phyloP scores from a whole-genome alignment of 2,888 invertebrate species.

The Drosophila aldrichi region DNA sequence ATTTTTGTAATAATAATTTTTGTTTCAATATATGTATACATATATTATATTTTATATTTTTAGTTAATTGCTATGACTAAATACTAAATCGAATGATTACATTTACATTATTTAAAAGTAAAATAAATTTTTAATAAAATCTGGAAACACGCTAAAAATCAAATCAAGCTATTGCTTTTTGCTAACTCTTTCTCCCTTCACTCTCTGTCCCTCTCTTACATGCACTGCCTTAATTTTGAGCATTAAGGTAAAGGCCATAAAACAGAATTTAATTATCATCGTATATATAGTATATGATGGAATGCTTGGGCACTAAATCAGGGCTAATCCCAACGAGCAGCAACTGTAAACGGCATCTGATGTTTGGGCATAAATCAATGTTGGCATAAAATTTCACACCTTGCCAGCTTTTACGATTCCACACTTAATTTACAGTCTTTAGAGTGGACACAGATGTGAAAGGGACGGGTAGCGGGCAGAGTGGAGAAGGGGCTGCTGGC shows the following conservation, averaged over 20 bases:
- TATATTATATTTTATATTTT: not conserved
- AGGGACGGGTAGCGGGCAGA: too few relatives aligned
- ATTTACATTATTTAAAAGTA: not conserved
- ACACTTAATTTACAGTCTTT: slow-evolving; percentile 77
- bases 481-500: not conserved
- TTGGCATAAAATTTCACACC: slow-evolving; percentile 80
- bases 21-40: too few relatives aligned
- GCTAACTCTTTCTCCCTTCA: not conserved
- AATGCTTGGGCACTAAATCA: slow-evolving; percentile 52
- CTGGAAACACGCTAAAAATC: not conserved
- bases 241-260: slow-evolving; percentile 41
- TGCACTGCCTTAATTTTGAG: slow-evolving; percentile 23
- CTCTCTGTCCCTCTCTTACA: not conserved
- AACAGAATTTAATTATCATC: slow-evolving; percentile 69
- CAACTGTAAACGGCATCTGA: slow-evolving; percentile 53
- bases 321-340: slow-evolving; percentile 50
- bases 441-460: not conserved
- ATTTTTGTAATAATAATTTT: too few relatives aligned
- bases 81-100: not conserved
- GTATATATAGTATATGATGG: slow-evolving; percentile 30
- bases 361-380: slow-evolving; percentile 68
- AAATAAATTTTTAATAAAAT: not conserved
- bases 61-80: not conserved
- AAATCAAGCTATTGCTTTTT: not conserved
- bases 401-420: slow-evolving; percentile 77